Base-by-base conservation (phyloP, 2,888 invertebrate genomes). In the Brachypterus glaber region DNA sequence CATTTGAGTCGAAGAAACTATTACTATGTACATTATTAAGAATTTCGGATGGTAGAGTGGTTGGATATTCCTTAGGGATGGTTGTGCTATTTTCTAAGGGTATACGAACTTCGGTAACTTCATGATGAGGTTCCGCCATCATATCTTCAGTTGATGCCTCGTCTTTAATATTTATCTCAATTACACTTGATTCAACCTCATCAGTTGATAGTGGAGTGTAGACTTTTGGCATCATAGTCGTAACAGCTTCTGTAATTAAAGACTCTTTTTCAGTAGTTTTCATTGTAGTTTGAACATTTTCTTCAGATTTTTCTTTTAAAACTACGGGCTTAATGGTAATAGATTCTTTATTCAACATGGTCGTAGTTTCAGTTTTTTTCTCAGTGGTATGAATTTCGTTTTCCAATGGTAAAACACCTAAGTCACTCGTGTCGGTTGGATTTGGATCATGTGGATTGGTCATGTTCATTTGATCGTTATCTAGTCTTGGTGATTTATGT, bases 381-480 rank as follows among this genome's bases (percentile, higher is more conserved):
- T 44, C 43, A 21, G 7, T 21, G 7, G 5, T 21, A 7, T 21
- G 7, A 21, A 7, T 9, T 7, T 5, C 9, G 2, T 37, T 35
- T 32, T 39, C 39, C 15, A 60, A 39, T 3, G 58, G 56, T 17
- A 51, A 44, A n/a, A 59, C 51, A 16, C 43, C 43, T 4, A 57
- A 42, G 16, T 39, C 38, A 9, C 44, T 41, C 7, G 46, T 45
- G 41, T 59, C 58, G 3, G 49, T 49, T 11, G 60, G 57, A 42
- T 57, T 48, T 17, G 53, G 50, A 41, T 71, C 71, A 30, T 64
- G 58, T 2, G 72, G 71, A 59, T 73, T 73, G 4, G 67, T 68
- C 24, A 57, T 59, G 43, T 70, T 63, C 46, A 67, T 63, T 52
- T 72, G 68, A 48, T 73, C 70, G 43, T 70, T 65, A 49, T 72